Percentiles rank a stretch among this genome's conserved stretches.
Evolutionary conservation across 1,140 invertebrate species (phyloP).

Genomic region (Lordiphosa mommai): DNA sequence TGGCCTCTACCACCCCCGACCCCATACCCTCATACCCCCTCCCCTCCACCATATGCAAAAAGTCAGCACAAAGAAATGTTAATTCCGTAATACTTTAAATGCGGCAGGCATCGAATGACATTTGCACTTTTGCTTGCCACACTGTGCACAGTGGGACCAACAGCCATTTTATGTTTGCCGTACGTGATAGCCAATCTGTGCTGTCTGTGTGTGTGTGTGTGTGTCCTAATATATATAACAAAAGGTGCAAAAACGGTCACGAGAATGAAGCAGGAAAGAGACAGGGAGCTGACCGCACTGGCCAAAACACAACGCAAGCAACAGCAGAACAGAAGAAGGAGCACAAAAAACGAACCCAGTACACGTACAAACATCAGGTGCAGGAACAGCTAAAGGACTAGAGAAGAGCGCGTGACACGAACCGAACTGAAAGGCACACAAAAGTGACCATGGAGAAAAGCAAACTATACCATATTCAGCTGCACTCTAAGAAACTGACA

Average conservation of each 20-base stretch:
- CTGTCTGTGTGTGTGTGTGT: constrained; percentile 21
- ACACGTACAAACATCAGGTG: constrained; percentile 44
- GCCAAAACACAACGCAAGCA: constrained; percentile 40
- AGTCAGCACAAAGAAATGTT: constrained; percentile 71
- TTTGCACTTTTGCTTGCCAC: constrained; percentile 71
- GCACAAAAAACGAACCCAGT: constrained; percentile 20
- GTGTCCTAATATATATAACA: constrained; percentile 56
- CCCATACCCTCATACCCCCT: background rate
- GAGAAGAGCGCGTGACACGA: constrained; percentile 16
- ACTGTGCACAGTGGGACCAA: constrained; percentile 65
- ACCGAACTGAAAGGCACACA: too few species aligned
- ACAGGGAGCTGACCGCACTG: constrained; percentile 40
- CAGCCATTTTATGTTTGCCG: constrained; percentile 30
- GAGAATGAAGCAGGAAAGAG: constrained; percentile 34
- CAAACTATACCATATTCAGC: too few species aligned
- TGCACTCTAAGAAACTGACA: too few species aligned
- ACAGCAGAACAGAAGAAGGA: constrained; percentile 1
- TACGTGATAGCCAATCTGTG: constrained; percentile 52
- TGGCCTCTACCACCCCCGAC: background rate
- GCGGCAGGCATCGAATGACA: constrained; percentile 76
- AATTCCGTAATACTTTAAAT: constrained; percentile 78
- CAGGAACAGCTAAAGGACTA: constrained; percentile 5
- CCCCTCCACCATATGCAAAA: constrained; percentile 16
- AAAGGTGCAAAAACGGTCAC: constrained; percentile 68
- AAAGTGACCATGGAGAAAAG: too few species aligned